Evolutionary conservation across 2,888 invertebrate species (phyloP), one percentile per base, ranked within the genome.

Genomic region (Schizotus pectinicornis): DNA sequence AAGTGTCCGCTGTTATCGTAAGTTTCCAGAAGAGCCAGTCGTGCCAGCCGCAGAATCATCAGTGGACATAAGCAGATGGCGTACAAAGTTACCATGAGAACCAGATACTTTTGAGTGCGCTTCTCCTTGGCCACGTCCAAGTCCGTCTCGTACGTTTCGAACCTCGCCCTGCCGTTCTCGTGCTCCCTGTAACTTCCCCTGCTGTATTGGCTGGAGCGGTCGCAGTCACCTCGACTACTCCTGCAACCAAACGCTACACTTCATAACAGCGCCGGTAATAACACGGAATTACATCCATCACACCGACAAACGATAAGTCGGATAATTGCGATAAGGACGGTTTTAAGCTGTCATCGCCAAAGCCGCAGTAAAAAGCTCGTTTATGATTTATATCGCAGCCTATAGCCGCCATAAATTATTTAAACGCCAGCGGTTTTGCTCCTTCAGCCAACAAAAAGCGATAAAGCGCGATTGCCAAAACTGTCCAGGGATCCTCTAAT

Each of bases 31-130:
- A 89, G 80, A 37, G 86, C 84, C 67, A 88, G 82, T 45, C 86
- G 83, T 0, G 86, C 87, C 39, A 90, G 79, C 61, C 79, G 75
- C 12, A 85, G 76, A 6, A 78, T 79, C 84, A 88, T 88, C 64
- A 90, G 74, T 0, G 90, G 90, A 67, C 87, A 86, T 67, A 88
- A 77, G 65, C 87, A 88, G 52, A 86, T 81, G 11, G 86, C 88
- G 72, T 87, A 89, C 30, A 84, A 76, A 1, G 85, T 84, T 7
- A 88, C 85, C 84, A 89, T 89, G 52, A 83, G 80, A 38, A 86
- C 85, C 33, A 89, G 80, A 74, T 88, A 88, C 54, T 85, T 84
- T 71, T 89, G 89, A 1, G 86, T 87, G 30, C 87, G 81, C 69
- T 85, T 86, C 77, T 90, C 90, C 49, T 85, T 84, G 39, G 76